Percentiles rank a stretch among this genome's conserved stretches.
phyloP scores from a whole-genome alignment of 2,888 invertebrate genomes.

The Leuctra nigra region DNA sequence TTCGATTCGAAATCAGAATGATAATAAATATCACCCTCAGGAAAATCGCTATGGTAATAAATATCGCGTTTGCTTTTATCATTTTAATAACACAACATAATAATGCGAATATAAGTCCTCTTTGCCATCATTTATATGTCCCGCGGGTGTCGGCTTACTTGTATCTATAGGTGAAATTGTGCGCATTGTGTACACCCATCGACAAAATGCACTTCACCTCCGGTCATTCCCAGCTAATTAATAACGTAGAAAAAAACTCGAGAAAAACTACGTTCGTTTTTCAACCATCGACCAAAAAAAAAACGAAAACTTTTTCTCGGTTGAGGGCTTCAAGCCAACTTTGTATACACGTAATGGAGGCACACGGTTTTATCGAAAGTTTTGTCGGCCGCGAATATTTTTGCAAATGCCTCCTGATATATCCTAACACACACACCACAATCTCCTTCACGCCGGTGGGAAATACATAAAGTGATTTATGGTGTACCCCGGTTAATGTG shows the following conservation, averaged over 20 bases:
- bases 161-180: conserved; percentile 13
- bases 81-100: conserved; percentile 18
- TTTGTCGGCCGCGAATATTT: not conserved
- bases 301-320: too few species aligned
- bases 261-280: too few species aligned
- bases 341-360: too few species aligned
- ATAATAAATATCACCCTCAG: too few species aligned
- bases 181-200: conserved; percentile 7
- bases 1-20: too few species aligned
- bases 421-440: not conserved
- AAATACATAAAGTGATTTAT: conserved; percentile 12
- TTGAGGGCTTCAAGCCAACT: too few species aligned
- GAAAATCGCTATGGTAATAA: conserved; percentile 9
- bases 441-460: conserved; percentile 1
- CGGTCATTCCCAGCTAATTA: too few species aligned
- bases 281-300: too few species aligned
- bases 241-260: too few species aligned
- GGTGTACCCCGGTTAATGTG: conserved; percentile 6
- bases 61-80: conserved; percentile 13
- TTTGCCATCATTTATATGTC: conserved; percentile 15
- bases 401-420: not conserved
- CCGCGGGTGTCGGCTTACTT: conserved; percentile 16
- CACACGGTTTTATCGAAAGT: not conserved
- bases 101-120: conserved; percentile 18
- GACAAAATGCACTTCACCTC: too few species aligned